Base-by-base conservation (phyloP, 2,113 vertebrate genomes). In the Colistium nudipinnis region DNA sequence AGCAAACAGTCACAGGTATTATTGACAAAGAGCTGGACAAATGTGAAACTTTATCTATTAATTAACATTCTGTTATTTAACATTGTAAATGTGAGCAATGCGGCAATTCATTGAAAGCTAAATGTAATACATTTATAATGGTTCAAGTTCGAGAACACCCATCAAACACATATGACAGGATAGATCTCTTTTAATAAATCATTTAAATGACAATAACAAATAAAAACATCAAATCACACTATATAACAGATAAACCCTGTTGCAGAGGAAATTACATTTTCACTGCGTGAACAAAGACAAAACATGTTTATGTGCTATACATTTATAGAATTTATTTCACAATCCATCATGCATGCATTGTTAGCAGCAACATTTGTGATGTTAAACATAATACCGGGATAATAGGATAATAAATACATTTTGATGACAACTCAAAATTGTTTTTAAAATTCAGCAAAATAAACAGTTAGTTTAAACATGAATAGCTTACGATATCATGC, bases 361-460 rank as follows among this genome's bases (percentile, higher is more conserved):
- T 80, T 62, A 80, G 75, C 66, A 86, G 71, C 55, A 69, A 36
- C 41, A 2, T 31, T 47, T 62, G 17, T 31, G 4, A 31, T 55
- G 13, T 63, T 44, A 10, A 38, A 49, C 48, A 25, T 78, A 45
- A 78, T 31, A n/a, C n/a, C n/a, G n/a, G n/a, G n/a, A n/a, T 28
- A 71, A 2, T 9, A 48, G 3, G 66, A 71, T 72, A 82, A 85
- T 89, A 90, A 85, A 87, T 88, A 89, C 3, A 3, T 73, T 3
- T 45, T 69, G 35, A 36, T 55, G 69, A 77, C 41, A 57, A 19
- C 13, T 70, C 27, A 9, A 62, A 35, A 59, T 39, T 48, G 5
- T 4, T 59, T 51, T 70, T 19, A 55, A 60, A 70, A 78, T 48
- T 56, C 24, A 67, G 44, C 20, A 27, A 64, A 39, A 61, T n/a